These are phyloP conservation scores for Silurus glanis DNA, from an alignment of 2,113 vertebrate species.

Conservation along the genomic window DNA sequence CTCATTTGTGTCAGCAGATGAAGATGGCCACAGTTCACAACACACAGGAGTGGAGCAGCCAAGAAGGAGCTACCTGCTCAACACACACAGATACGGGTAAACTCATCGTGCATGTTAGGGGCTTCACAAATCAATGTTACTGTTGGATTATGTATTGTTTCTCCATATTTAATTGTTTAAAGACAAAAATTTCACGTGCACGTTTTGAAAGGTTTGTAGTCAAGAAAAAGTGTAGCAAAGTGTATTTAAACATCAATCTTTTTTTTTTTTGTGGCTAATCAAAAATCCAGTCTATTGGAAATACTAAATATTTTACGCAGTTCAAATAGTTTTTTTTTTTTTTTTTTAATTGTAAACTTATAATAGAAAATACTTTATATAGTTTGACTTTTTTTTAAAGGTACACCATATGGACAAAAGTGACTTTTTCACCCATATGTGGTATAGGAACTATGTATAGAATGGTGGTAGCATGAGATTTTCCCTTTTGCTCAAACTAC, in stretches of 20 bases:
- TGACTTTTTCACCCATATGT: too few relatives aligned
- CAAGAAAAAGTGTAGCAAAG: background rate
- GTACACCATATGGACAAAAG: too few relatives aligned
- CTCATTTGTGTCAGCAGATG: slow-evolving; percentile 81
- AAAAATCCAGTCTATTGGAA: background rate
- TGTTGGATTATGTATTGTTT: background rate
- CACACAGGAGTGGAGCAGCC: slow-evolving; percentile 75
- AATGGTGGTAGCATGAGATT: too few relatives aligned
- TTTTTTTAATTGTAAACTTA: background rate
- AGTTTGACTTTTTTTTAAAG: too few relatives aligned
- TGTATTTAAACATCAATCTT: background rate
- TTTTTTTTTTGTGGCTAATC: background rate
- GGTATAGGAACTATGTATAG: too few relatives aligned
- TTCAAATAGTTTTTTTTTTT: too few relatives aligned
- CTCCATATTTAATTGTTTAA: background rate
- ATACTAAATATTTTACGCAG: background rate
- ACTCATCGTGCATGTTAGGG: background rate
- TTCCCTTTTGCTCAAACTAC: too few relatives aligned
- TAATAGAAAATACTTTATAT: too few relatives aligned
- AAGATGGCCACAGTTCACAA: slow-evolving; percentile 78
- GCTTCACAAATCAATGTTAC: too few relatives aligned
- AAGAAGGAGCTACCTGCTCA: slow-evolving; percentile 73
- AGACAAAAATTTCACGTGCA: background rate
- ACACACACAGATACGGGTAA: slow-evolving; percentile 75
- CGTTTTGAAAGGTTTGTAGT: background rate